Base-by-base conservation (phyloP, 2,888 invertebrate genomes). In the Emesis furor region DNA sequence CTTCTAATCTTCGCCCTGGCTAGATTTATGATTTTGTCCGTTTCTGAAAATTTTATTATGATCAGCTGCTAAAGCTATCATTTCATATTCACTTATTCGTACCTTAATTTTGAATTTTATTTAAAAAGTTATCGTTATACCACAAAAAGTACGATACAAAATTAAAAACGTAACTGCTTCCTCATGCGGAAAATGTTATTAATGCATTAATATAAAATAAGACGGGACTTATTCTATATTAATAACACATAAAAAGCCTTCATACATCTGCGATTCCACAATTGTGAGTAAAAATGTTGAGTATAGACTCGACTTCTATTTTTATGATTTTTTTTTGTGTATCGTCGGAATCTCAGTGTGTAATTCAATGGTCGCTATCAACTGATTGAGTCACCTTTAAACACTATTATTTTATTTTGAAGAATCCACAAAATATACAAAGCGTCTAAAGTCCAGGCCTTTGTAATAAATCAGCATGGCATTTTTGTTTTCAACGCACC, bases 401-500 rank as follows among this genome's bases (percentile, higher is more conserved):
- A n/a, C 12, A n/a, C 2, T 7, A 7, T 14, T 7, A 32, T 67
- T 35, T 0, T 35, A 62, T 12, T 35, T 35, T 35, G 7, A 67
- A 67, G 35, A 35, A 12, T 12, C 7, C 67, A 67, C 67, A 67
- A 67, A 67, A 35, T 67, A 35, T 65, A 73, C 68, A 74, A 76
- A 69, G 46, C 17, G 55, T 91, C 91, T 86, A 91, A 90, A 92
- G 95, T 95, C 95, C 95, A 95, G 93, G 94, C 91, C 91, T 87
- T 91, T 92, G 92, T 86, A 89, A 95, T 96, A 96, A 96, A 96
- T 96, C 96, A 96, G 92, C 90, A 93, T 93, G 95, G 95, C 96
- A 96, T 96, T 96, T 96, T 96, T 96, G 96, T 96, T 96, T 96
- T 96, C 96, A 96, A 96, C 96, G 96, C 96, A 96, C 96, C 96